Percentiles rank a stretch among this genome's conserved stretches.
phyloP scores from a whole-genome alignment of 1,140 invertebrate genomes.

The Paralvinella palmiformis region DNA sequence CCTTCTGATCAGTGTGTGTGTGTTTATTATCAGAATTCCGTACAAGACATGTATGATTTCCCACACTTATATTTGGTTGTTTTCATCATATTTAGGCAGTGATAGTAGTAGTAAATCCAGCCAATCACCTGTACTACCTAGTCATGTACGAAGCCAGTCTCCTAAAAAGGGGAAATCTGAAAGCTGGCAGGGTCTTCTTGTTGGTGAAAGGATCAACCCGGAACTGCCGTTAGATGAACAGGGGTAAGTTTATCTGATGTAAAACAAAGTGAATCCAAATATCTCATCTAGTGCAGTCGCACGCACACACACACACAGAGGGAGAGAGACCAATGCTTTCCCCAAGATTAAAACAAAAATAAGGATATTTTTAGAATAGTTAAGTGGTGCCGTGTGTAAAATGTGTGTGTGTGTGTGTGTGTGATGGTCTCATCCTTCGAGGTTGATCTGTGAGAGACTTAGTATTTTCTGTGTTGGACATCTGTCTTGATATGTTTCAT shows the following conservation, averaged over 20 bases:
- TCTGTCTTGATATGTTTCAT: too few relatives aligned
- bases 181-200: background rate
- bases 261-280: too few relatives aligned
- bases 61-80: background rate
- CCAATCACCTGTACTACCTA: slow-evolving; percentile 1
- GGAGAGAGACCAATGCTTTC: too few relatives aligned
- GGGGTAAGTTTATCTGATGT: background rate
- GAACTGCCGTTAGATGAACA: slow-evolving; percentile 9
- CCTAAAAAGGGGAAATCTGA: background rate
- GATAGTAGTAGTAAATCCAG: slow-evolving; percentile 1
- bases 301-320: too few relatives aligned
- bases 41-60: background rate
- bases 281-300: too few relatives aligned
- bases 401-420: too few relatives aligned
- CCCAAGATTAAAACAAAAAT: too few relatives aligned
- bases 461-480: too few relatives aligned
- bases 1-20: background rate
- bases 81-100: background rate
- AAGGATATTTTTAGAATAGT: too few relatives aligned
- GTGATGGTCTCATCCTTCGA: too few relatives aligned
- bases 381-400: too few relatives aligned
- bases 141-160: background rate
- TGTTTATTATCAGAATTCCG: background rate
- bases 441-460: too few relatives aligned
- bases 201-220: slow-evolving; percentile 9